These are phyloP conservation scores for Podargus strigoides DNA, from an alignment of 2,797 vertebrate species.

Conservation along the genomic window DNA sequence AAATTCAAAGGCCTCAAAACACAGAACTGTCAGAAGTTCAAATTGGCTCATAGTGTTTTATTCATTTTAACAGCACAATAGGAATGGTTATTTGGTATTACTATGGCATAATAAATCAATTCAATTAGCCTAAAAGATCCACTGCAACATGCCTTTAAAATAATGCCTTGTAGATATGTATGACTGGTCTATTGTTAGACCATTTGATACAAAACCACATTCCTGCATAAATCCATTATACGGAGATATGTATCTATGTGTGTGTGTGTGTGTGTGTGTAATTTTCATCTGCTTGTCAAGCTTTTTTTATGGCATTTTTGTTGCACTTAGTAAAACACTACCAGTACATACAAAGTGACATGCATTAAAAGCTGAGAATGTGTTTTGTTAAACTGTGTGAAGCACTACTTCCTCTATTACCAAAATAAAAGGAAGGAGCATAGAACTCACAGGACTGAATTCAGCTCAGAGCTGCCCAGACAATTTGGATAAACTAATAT, in stretches of 20 bases:
- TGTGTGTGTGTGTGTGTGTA: accelerated
- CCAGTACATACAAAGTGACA: not conserved
- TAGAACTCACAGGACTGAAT: not conserved
- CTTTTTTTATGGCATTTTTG: not conserved
- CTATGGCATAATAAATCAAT: not conserved
- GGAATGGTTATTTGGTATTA: not conserved
- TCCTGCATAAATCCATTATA: not conserved
- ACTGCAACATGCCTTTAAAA: not conserved
- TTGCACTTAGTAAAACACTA: not conserved
- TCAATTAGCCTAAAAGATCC: not conserved
- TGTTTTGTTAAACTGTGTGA: not conserved
- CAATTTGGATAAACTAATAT: not conserved
- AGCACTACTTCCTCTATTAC: not conserved
- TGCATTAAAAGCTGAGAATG: not conserved
- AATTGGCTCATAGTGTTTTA: not conserved
- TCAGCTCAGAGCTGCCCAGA: not conserved
- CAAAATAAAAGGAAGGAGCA: not conserved
- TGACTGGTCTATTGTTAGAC: not conserved
- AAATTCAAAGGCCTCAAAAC: not conserved
- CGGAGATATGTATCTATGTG: not conserved
- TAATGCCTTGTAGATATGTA: not conserved
- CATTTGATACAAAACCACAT: not conserved
- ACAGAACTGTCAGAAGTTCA: not conserved
- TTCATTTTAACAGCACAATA: not conserved
- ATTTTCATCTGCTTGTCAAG: not conserved